Base-by-base conservation (phyloP, 2,888 invertebrate genomes). In the Melanophora roralis region DNA sequence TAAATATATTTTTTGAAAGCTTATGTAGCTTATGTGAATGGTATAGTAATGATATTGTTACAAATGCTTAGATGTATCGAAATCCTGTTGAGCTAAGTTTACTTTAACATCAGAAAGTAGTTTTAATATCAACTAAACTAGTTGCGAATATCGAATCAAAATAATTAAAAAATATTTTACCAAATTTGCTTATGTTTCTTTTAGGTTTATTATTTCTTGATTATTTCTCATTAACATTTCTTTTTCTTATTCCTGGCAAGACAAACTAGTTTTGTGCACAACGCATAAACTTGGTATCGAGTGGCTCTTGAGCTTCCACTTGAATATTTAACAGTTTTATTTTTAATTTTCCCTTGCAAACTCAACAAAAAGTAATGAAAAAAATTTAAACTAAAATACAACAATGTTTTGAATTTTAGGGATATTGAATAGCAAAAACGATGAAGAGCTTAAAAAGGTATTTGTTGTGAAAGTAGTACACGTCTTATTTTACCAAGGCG, bases 211-310 rank as follows among this genome's bases (percentile, higher is more conserved):
- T 59, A 40, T 59, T 27, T 59, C 40, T 11, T 27, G 23, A 59
- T 59, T 59, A n/a, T 43, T 40, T 43, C 65, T 38, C 19, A 65
- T 65, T 51, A 51, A 38, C 38, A 27, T 38, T 40, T 65, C 27
- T 36, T 11, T n/a, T n/a, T n/a, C n/a, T n/a, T n/a, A n/a, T n/a
- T n/a, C n/a, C n/a, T n/a, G n/a, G n/a, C n/a, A n/a, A n/a, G n/a
- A n/a, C 40, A 11, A 23, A 36, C 11, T n/a, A 23, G 34, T 45
- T 62, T 32, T n/a, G 36, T 32, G 43, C 32, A 53, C 32, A 43
- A 55, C 11, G 27, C 21, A n/a, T 14, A 43, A 53, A 19, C 32
- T 5, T 53, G 21, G 14, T 51, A 40, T 59, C 45, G 36, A 19
- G 27, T 49, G 59, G 38, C 38, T 60, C 53, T 60, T 51, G 60